Base-by-base conservation (phyloP, 2,113 vertebrate species). In the Syngnathus floridae region DNA sequence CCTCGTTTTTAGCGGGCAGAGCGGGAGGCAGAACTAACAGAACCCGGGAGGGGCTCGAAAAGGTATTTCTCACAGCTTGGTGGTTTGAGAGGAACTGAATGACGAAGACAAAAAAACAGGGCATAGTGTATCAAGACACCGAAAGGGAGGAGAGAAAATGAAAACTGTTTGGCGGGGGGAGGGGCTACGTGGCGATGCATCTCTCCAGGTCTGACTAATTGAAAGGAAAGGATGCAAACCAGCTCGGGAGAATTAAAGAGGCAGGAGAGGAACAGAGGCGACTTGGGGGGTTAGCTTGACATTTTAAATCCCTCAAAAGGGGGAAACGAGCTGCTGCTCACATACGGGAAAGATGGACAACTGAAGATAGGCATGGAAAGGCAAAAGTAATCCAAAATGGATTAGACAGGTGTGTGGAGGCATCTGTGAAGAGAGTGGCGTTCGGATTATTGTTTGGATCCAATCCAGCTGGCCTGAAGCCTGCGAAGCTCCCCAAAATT, bases 191-290 rank as follows among this genome's bases (percentile, higher is more conserved):
- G 57, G 74, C 72, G 77, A 75, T 74, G 80, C 72, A 85, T 86
- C 79, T 86, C 81, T 66, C 81, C 82, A 84, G 79, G 80, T 87
- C 84, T 87, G 81, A 87, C 85, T 90, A 90, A 90, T 89, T 90
- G 86, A 89, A 88, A 90, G 87, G 87, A 89, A 84, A 76, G 82
- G 72, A 88, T 80, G 77, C 81, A 84, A 84, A 76, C 77, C 83
- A 77, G 75, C 74, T 76, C 36, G 64, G 17, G 54, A 59, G 52
- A 64, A 63, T 65, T 71, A 74, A 68, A 82, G 79, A 83, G 59
- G 70, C 65, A 80, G 61, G 46, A 66, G 43, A 46, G 38, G 41
- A 43, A 22, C 40, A 58, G 69, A 62, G 52, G 69, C 52, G 70
- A 40, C 66, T 55, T 49, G 52, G 60, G 57, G 65, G 62, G 72